Evolutionary conservation across 2,797 vertebrate species (phyloP).

Genomic region (Ctenopoma kingsleyae): DNA sequence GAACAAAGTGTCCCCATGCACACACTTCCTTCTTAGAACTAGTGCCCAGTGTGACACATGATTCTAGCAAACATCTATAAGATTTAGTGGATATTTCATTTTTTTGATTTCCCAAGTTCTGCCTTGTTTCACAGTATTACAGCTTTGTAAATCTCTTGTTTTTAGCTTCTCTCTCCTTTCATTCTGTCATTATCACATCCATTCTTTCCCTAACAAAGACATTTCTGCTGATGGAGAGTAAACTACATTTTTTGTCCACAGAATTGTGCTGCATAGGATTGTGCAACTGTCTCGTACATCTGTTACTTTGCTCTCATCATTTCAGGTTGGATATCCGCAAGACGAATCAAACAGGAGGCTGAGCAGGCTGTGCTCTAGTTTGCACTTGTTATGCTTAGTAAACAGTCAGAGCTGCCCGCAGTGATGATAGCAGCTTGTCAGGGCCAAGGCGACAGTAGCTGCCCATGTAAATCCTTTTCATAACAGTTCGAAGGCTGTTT

Average conservation of each 20-base stretch:
- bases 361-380: slow-evolving; percentile 30
- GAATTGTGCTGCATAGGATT: slow-evolving; percentile 3
- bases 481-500: slow-evolving; percentile 18
- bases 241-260: not conserved
- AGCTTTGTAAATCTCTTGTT: slow-evolving; percentile 3
- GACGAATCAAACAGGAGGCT: slow-evolving; percentile 28
- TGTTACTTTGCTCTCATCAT: slow-evolving; percentile 29
- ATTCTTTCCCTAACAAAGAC: not conserved
- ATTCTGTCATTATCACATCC: not conserved
- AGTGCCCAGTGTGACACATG: slow-evolving; percentile 46
- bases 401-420: slow-evolving; percentile 37
- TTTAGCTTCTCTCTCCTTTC: not conserved
- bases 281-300: slow-evolving; percentile 9
- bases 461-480: slow-evolving; percentile 26
- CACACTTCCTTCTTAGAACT: slow-evolving; percentile 46
- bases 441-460: slow-evolving; percentile 16
- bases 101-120: slow-evolving; percentile 56
- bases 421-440: slow-evolving; percentile 41
- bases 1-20: slow-evolving; percentile 56
- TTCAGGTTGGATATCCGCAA: slow-evolving; percentile 25
- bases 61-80: slow-evolving; percentile 71
- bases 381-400: slow-evolving; percentile 47
- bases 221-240: slow-evolving; percentile 7
- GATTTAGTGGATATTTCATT: slow-evolving; percentile 75
- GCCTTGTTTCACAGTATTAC: slow-evolving; percentile 59